A percentile compares a stretch with the other conserved stretches of the same genome.
Conservation (phyloP, 2,113 vertebrate species). For the Gymnogyps californianus region DNA sequence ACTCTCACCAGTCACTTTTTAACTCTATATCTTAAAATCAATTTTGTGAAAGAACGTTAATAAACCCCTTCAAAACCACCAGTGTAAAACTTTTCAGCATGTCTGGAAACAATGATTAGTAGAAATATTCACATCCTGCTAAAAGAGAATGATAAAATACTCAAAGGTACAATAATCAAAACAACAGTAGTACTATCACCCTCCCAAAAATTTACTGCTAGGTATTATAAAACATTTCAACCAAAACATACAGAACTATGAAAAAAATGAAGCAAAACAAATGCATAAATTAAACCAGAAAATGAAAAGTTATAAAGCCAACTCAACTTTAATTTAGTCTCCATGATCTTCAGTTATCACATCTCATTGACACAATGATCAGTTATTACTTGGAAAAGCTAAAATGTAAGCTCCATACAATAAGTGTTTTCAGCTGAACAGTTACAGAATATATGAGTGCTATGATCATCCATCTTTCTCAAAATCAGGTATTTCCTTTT, state of each 20-base stretch:
- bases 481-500: not conserved
- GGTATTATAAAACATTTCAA: slow-evolving; percentile 21
- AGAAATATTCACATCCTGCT: not conserved
- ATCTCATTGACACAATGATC: slow-evolving; percentile 22
- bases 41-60: not conserved
- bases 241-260: not conserved
- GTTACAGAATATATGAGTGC: not conserved
- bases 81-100: not conserved
- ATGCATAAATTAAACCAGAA: slow-evolving; percentile 27
- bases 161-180: not conserved
- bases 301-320: not conserved
- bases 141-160: not conserved
- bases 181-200: not conserved
- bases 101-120: not conserved
- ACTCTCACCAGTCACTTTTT: not conserved
- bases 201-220: not conserved
- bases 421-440: not conserved
- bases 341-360: slow-evolving; percentile 50
- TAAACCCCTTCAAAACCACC: not conserved
- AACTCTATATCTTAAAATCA: not conserved
- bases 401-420: not conserved
- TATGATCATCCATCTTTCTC: not conserved
- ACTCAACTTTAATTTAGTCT: slow-evolving; percentile 26
- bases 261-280: slow-evolving; percentile 53
- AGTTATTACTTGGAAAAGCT: not conserved